phyloP scores from a whole-genome alignment of 2,797 vertebrate genomes.

The Paratrypauchen microcephalus region DNA sequence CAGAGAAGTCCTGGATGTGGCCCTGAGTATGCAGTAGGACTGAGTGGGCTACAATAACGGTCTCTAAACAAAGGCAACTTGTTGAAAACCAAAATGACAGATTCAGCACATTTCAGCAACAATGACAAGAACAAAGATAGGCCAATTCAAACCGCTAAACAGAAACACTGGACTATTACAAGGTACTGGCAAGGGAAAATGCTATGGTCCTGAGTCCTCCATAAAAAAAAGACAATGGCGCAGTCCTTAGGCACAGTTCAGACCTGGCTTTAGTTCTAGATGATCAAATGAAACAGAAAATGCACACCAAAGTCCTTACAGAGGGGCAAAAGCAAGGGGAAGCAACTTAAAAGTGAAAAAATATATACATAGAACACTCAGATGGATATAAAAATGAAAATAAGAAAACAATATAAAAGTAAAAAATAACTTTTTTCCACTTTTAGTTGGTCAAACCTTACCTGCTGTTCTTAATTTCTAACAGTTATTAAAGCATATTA shows the following conservation, averaged over 20 bases:
- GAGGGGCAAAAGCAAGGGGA: too few species aligned
- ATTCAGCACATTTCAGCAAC: constrained; percentile 8
- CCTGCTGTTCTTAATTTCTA: background rate
- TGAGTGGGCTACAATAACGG: constrained; percentile 31
- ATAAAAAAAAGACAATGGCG: background rate
- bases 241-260: background rate
- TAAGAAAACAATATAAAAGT: too few species aligned
- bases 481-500: background rate
- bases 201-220: constrained; percentile 1
- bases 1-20: constrained; percentile 34
- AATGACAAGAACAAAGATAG: constrained; percentile 6
- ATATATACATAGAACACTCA: too few species aligned
- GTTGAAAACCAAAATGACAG: constrained; percentile 21
- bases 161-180: constrained; percentile 1
- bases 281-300: too few species aligned
- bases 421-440: too few species aligned
- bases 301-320: too few species aligned
- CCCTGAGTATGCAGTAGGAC: constrained; percentile 17
- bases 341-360: too few species aligned
- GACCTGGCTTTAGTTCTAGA: background rate
- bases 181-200: background rate
- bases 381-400: too few species aligned
- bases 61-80: constrained; percentile 32
- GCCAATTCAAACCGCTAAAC: constrained; percentile 1
- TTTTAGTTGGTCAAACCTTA: background rate